phyloP scores from a whole-genome alignment of 2,888 invertebrate species.

The Hermaeophaga mercurialis region DNA sequence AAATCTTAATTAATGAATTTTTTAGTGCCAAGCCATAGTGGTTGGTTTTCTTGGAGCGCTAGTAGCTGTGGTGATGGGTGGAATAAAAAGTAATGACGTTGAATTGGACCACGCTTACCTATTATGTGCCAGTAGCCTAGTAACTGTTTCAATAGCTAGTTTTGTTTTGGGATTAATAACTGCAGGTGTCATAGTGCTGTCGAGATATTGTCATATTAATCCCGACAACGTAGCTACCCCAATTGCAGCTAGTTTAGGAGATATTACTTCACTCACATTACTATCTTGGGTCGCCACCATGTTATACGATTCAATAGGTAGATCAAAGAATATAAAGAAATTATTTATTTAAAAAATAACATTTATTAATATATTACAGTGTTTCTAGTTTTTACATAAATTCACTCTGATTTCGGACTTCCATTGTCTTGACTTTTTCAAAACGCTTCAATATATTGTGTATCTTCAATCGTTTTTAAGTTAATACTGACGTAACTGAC shows the following conservation, averaged over 20 bases:
- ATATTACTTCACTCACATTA: constrained; percentile 71
- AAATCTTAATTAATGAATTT: constrained; percentile 37
- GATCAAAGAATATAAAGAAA: neutral
- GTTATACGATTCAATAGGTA: constrained; percentile 64
- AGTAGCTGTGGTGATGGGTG: constrained; percentile 72
- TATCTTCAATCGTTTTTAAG: too few species aligned
- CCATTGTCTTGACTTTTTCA: too few species aligned
- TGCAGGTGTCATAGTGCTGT: constrained; percentile 72
- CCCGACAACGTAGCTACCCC: constrained; percentile 83
- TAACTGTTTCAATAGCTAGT: constrained; percentile 78
- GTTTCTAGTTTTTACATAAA: too few species aligned
- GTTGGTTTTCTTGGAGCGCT: constrained; percentile 74
- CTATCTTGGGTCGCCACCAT: constrained; percentile 65
- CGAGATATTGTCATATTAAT: constrained; percentile 72
- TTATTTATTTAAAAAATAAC: constrained; percentile 1
- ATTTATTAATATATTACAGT: neutral
- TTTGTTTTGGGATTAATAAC: constrained; percentile 74
- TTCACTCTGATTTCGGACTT: too few species aligned
- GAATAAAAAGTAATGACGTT: constrained; percentile 66
- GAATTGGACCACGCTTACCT: constrained; percentile 71
- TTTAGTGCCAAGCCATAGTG: constrained; percentile 71
- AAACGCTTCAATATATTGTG: too few species aligned
- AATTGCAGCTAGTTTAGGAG: constrained; percentile 80
- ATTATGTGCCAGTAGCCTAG: constrained; percentile 73
- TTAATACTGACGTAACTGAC: too few species aligned